Evolutionary conservation across 1,140 invertebrate genomes (phyloP).

Genomic region (Euwallacea similis): DNA sequence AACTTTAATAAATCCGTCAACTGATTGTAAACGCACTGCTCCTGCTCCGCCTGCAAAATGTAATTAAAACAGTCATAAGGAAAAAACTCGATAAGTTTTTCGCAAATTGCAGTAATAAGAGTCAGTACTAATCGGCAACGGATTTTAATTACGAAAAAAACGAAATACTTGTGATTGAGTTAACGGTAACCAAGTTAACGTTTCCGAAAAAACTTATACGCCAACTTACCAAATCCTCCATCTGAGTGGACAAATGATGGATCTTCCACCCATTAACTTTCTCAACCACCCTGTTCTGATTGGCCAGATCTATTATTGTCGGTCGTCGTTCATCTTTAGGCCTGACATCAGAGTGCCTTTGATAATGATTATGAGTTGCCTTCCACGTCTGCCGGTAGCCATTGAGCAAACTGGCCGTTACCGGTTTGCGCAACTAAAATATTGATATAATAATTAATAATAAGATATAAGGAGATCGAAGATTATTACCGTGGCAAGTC

Average conservation of each 20-base stretch:
- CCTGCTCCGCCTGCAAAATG: constrained; percentile 57
- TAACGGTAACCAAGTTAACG: background rate
- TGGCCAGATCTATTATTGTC: constrained; percentile 85
- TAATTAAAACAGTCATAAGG: background rate
- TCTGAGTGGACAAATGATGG: constrained; percentile 86
- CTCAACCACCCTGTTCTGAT: constrained; percentile 83
- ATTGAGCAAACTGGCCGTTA: constrained; percentile 55
- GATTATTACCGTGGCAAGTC: constrained; percentile 41
- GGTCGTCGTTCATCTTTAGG: constrained; percentile 81
- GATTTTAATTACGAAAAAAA: no score
- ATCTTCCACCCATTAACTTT: constrained; percentile 96
- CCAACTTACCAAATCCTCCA: constrained; percentile 84
- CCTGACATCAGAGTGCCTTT: constrained; percentile 83
- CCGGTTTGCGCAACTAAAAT: constrained; percentile 50
- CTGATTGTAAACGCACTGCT: constrained; percentile 64
- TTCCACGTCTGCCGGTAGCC: constrained; percentile 60
- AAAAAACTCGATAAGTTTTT: background rate
- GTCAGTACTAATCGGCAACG: background rate
- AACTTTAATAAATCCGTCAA: constrained; percentile 65
- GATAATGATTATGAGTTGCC: constrained; percentile 77
- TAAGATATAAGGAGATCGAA: background rate
- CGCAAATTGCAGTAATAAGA: no score
- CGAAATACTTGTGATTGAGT: background rate
- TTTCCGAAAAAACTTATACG: background rate
- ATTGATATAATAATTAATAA: background rate